These are phyloP conservation scores for Tryphoninae sp. DNA, from an alignment of 2,888 invertebrate genomes.

Conservation along the genomic window DNA sequence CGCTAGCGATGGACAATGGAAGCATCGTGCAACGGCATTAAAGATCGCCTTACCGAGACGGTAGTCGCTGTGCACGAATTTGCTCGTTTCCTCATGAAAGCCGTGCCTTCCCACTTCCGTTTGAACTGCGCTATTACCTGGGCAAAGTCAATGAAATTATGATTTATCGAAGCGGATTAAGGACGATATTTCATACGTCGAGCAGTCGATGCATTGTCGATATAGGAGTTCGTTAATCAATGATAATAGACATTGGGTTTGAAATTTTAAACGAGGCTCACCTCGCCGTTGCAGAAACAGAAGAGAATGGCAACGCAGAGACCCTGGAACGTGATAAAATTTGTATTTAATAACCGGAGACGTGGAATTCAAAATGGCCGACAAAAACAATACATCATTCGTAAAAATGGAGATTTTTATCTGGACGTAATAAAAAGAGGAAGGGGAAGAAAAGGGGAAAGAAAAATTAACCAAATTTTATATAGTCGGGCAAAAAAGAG, in stretches of 20 bases:
- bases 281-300: slow-evolving; percentile 98
- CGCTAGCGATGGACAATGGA: slow-evolving; percentile 46
- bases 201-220: background rate
- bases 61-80: slow-evolving; percentile 94
- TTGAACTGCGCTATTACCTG: slow-evolving; percentile 91
- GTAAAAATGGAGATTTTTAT: background rate
- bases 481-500: background rate
- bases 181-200: slow-evolving; percentile 1
- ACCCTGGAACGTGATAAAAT: slow-evolving; percentile 85
- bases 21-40: slow-evolving; percentile 61
- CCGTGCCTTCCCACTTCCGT: slow-evolving; percentile 89
- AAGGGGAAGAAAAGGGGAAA: background rate
- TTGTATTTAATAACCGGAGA: background rate
- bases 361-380: background rate
- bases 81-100: slow-evolving; percentile 88
- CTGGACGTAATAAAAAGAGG: background rate
- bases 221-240: slow-evolving; percentile 14
- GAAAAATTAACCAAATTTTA: background rate
- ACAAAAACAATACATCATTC: background rate
- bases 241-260: slow-evolving; percentile 3
- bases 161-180: slow-evolving; percentile 26
- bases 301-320: slow-evolving; percentile 95
- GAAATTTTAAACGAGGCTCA: slow-evolving; percentile 81
- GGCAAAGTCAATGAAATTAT: slow-evolving; percentile 33
- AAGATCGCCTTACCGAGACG: slow-evolving; percentile 89